These are phyloP conservation scores for Ceyx cyanopectus DNA, from an alignment of 2,113 vertebrate species.

Conservation along the genomic window DNA sequence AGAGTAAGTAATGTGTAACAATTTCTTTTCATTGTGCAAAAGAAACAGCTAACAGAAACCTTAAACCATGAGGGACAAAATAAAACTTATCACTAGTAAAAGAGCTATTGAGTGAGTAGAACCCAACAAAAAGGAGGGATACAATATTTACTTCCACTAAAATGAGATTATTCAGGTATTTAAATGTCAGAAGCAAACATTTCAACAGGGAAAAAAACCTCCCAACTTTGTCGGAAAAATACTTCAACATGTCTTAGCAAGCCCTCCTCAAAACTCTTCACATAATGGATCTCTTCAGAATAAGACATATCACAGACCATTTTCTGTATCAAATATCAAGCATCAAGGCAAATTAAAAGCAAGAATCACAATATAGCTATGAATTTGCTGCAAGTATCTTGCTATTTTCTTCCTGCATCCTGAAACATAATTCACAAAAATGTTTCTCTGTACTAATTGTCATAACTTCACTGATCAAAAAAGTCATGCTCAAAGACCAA, in stretches of 20 bases:
- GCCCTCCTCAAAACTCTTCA: neutral
- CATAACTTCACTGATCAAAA: neutral
- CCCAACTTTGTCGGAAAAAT: neutral
- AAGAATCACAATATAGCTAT: neutral
- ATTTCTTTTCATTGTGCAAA: neutral
- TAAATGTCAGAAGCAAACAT: neutral
- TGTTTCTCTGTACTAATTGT: neutral
- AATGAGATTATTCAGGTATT: neutral
- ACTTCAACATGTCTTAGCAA: neutral
- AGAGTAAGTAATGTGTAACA: neutral
- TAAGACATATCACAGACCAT: neutral
- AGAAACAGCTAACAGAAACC: neutral
- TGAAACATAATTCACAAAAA: neutral
- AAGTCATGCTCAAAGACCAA: neutral
- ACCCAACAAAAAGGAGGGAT: neutral
- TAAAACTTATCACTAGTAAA: neutral
- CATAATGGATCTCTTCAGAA: neutral
- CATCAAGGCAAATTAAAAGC: neutral
- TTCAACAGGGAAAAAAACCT: neutral
- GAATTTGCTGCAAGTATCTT: neutral
- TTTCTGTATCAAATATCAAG: neutral
- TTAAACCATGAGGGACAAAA: neutral
- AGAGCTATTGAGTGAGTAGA: neutral
- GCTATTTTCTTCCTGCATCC: neutral
- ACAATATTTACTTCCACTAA: neutral